Evolutionary conservation across 2,113 vertebrate genomes (phyloP).

Genomic region (Poeciliopsis retropinna): DNA sequence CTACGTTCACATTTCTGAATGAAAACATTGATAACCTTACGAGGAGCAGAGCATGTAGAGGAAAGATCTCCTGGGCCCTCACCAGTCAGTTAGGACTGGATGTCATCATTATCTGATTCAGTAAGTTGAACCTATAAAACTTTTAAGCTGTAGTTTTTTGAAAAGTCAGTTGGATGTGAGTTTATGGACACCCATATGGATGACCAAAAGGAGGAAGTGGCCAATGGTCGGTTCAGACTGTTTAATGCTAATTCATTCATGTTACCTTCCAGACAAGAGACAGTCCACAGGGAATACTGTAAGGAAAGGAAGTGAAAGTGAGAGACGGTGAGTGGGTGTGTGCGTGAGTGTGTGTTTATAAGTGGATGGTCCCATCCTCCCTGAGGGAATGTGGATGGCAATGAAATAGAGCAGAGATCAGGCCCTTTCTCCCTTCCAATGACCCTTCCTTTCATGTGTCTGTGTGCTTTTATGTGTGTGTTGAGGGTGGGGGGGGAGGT

Average conservation of each 20-base stretch:
- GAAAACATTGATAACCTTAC: constrained; percentile 47
- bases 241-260: not conserved
- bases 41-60: too few species aligned
- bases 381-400: not conserved
- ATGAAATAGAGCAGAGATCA: not conserved
- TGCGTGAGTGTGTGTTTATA: not conserved
- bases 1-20: constrained; percentile 78
- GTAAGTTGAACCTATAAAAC: not conserved
- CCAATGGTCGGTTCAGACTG: not conserved
- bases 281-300: not conserved
- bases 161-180: not conserved
- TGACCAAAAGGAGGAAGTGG: not conserved
- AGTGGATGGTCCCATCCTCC: not conserved
- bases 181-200: not conserved
- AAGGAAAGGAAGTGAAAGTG: not conserved
- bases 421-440: not conserved
- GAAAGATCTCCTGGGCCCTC: too few species aligned
- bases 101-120: too few species aligned
- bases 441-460: not conserved
- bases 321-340: not conserved
- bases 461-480: constrained; percentile 4
- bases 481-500: too few species aligned
- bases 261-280: not conserved
- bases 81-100: too few species aligned
- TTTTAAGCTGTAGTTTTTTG: not conserved